Base-by-base conservation (phyloP, 2,888 invertebrate genomes). In the Sthenelais limicola region DNA sequence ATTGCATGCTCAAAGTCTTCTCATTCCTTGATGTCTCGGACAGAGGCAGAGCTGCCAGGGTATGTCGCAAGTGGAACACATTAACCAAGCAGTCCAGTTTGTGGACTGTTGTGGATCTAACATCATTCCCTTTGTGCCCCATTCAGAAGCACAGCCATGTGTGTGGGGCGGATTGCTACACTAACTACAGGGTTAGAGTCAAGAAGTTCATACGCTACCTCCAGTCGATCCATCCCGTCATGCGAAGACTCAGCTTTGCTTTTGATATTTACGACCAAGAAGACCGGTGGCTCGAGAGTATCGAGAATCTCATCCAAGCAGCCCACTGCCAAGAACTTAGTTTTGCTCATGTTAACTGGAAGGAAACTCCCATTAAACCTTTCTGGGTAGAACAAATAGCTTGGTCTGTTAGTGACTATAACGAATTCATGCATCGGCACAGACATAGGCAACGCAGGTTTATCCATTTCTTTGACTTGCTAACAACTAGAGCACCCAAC, bases 221-320 rank as follows among this genome's bases (percentile, higher is more conserved):
- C 9, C 75, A 80, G 24, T 71, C 73, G 3, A 76, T 86, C 12
- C 75, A 69, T 51, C 85, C 86, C 7, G 72, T 77, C n/a, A 70
- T 86, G 21, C 77, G 78, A 68, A 78, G 81, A 66, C 73, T 84
- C 12, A 84, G 85, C 68, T 87, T 87, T 76, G 85, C 86, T 28
- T 84, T 86, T 73, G 87, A 88, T 76, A 84, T 88, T 32, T 83
- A 80, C 3, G 84, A 86, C 72, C 71, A 77, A 18, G 78, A 80
- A 32, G 85, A 85, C 72, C 80, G 82, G 1, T 86, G 83, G 81
- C 72, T 84, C 28, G 77, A 79, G 15, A 79, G 81, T 32, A 71
- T 87, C 0, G 80, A 85, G 73, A 77, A 75, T 24, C 72, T 84
- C 28, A 76, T 85, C 43, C 73, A 74, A 28, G 74, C 77, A 5